Evolutionary conservation across 2,888 invertebrate genomes (phyloP).

Genomic region (Pheosia tremula): DNA sequence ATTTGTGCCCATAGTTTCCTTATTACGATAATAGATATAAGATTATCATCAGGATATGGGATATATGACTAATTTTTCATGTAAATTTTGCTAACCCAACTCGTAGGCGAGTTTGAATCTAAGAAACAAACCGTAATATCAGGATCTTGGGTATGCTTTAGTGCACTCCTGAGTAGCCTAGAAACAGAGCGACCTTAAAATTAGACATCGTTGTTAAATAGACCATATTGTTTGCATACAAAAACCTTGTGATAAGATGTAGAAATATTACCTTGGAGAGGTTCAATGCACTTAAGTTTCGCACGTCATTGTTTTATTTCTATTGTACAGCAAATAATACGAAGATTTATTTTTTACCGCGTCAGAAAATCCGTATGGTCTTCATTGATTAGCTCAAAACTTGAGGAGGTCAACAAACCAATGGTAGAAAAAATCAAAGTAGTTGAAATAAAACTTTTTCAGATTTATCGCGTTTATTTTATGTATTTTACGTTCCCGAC

Average conservation of each 20-base stretch:
- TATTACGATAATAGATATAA: constrained; percentile 9
- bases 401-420: background rate
- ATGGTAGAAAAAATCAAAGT: background rate
- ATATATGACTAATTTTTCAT: background rate
- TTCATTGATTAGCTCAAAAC: background rate
- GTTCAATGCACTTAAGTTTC: background rate
- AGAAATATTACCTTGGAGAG: background rate
- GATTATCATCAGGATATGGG: background rate
- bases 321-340: background rate
- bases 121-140: too few relatives aligned
- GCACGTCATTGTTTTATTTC: constrained; percentile 2
- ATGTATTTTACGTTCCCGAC: too few relatives aligned
- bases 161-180: background rate
- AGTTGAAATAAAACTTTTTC: too few relatives aligned
- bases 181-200: background rate
- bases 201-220: background rate
- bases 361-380: background rate
- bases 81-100: too few relatives aligned
- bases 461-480: too few relatives aligned
- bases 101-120: too few relatives aligned
- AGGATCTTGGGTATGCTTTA: too few relatives aligned
- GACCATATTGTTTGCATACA: background rate
- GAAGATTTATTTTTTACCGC: background rate
- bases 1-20: constrained; percentile 11
- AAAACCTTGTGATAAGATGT: background rate